Conservation (phyloP, 1,140 invertebrate genomes). For the Hestina assimilis region DNA sequence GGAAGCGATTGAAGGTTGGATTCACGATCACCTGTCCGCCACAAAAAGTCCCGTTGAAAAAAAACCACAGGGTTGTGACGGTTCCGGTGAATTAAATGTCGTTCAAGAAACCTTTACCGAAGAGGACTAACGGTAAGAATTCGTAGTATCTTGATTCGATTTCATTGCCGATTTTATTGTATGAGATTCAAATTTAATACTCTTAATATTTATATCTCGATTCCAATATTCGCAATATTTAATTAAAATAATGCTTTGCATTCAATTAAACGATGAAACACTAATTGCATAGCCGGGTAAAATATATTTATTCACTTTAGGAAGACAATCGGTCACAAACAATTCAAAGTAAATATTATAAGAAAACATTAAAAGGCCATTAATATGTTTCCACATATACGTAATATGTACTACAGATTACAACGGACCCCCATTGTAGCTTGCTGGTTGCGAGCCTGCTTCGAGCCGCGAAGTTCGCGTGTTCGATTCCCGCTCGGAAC, state of each 20-base stretch:
- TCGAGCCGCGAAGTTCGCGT: too few species aligned
- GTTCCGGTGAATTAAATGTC: neutral
- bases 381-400: too few species aligned
- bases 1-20: conserved; percentile 22
- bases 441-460: too few species aligned
- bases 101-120: conserved; percentile 1
- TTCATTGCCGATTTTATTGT: neutral
- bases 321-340: too few species aligned
- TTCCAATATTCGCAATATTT: neutral
- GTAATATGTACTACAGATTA: too few species aligned
- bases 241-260: neutral
- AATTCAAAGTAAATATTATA: too few species aligned
- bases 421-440: too few species aligned
- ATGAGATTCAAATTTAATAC: neutral
- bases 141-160: neutral
- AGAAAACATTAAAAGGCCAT: too few species aligned
- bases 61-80: conserved; percentile 9
- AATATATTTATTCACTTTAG: too few species aligned
- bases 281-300: neutral
- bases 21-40: conserved; percentile 30
- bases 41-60: conserved; percentile 30
- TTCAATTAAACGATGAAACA: neutral
- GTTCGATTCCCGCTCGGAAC: too few species aligned
- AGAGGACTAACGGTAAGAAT: neutral
- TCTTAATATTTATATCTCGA: neutral